Conservation (phyloP, 1,140 invertebrate species). For the Calephelis nemesis region DNA sequence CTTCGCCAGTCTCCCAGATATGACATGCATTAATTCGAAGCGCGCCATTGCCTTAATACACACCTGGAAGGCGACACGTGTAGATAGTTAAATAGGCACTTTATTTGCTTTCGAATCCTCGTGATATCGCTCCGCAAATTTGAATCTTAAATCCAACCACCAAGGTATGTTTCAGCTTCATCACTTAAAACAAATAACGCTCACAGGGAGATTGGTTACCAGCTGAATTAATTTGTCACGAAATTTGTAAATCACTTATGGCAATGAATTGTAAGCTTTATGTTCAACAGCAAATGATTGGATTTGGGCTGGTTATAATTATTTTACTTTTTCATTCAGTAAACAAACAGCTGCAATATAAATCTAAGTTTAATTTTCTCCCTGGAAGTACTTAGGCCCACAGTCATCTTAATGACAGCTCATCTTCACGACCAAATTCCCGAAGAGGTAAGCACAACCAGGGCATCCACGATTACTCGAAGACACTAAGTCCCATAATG, state of each 20-base stretch:
- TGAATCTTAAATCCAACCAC: slow-evolving; percentile 25
- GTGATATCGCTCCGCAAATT: slow-evolving; percentile 22
- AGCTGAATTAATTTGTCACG: slow-evolving; percentile 40
- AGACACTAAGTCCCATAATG: too few species aligned
- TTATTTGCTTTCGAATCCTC: slow-evolving; percentile 24
- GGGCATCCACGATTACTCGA: too few species aligned
- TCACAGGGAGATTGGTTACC: slow-evolving; percentile 40
- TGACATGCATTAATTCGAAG: slow-evolving; percentile 47
- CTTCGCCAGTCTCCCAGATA: slow-evolving; percentile 42
- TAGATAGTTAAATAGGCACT: slow-evolving; percentile 30
- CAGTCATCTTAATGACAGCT: too few species aligned
- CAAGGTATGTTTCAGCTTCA: slow-evolving; percentile 18
- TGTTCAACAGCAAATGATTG: neutral
- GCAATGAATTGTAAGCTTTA: slow-evolving; percentile 6
- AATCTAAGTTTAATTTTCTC: too few species aligned
- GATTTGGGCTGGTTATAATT: neutral
- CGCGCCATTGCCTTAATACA: slow-evolving; percentile 46
- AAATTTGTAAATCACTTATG: slow-evolving; percentile 17
- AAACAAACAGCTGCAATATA: too few species aligned
- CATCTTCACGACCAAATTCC: too few species aligned
- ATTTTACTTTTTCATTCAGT: too few species aligned
- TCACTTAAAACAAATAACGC: slow-evolving; percentile 26
- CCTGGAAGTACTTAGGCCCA: too few species aligned
- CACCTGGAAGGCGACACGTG: slow-evolving; percentile 42
- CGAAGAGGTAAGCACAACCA: too few species aligned